phyloP scores from a whole-genome alignment of 2,113 vertebrate genomes.

The Speoplatyrhinus poulsoni region DNA sequence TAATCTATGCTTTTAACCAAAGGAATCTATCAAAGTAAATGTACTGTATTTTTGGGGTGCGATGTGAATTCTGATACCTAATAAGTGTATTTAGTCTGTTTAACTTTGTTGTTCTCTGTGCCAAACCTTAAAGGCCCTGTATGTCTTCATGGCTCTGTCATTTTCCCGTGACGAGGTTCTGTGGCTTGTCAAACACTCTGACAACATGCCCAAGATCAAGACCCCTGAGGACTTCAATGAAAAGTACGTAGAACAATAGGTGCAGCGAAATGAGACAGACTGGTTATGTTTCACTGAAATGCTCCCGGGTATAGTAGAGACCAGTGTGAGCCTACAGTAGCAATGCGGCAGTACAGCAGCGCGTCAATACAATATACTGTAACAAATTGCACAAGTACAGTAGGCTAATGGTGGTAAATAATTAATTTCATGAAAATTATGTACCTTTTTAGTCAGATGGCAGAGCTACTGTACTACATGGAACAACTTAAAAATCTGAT shows the following conservation, averaged over 20 bases:
- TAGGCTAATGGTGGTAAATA: too few relatives aligned
- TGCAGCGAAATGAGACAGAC: background rate
- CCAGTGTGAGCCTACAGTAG: too few relatives aligned
- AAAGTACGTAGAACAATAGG: slow-evolving; percentile 66
- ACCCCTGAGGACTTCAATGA: slow-evolving; percentile 86
- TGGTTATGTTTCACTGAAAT: too few relatives aligned
- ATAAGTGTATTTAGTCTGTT: slow-evolving; percentile 3
- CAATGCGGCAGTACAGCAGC: too few relatives aligned
- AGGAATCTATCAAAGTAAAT: background rate
- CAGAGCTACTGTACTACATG: slow-evolving; percentile 86
- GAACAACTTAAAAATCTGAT: slow-evolving; percentile 79
- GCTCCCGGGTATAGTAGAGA: too few relatives aligned
- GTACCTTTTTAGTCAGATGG: slow-evolving; percentile 74
- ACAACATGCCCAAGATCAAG: slow-evolving; percentile 90
- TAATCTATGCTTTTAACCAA: too few relatives aligned
- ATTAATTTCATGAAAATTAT: background rate
- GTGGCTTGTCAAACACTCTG: slow-evolving; percentile 88
- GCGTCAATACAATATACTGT: too few relatives aligned
- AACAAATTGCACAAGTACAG: too few relatives aligned
- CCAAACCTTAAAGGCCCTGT: slow-evolving; percentile 78
- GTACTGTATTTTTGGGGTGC: background rate
- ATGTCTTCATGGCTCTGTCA: slow-evolving; percentile 89
- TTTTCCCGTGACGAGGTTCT: slow-evolving; percentile 91
- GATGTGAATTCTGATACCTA: background rate
- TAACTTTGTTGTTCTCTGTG: slow-evolving; percentile 9